These are phyloP conservation scores for Drosophila multiciliata DNA, from an alignment of 2,888 invertebrate species.

Conservation along the genomic window DNA sequence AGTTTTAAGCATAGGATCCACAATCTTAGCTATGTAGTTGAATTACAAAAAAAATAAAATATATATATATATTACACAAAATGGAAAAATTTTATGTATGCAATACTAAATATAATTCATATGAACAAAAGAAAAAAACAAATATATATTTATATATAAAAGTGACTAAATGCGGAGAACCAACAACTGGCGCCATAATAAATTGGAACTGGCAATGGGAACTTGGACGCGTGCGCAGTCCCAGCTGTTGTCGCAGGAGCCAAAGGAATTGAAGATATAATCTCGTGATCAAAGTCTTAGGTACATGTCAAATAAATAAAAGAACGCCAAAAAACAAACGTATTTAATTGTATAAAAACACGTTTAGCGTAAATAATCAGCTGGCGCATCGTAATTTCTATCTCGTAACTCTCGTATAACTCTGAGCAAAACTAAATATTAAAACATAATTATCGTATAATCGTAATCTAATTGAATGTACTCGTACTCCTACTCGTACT, in stretches of 20 bases:
- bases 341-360: slow-evolving; percentile 60
- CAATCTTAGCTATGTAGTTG: slow-evolving; percentile 39
- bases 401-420: slow-evolving; percentile 65
- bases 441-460: slow-evolving; percentile 47
- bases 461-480: slow-evolving; percentile 68
- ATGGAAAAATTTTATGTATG: slow-evolving; percentile 18
- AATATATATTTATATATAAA: slow-evolving; percentile 53
- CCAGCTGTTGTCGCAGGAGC: slow-evolving; percentile 41
- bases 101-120: slow-evolving; percentile 58
- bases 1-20: slow-evolving; percentile 58
- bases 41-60: slow-evolving; percentile 17
- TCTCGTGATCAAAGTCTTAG: slow-evolving; percentile 54
- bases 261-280: slow-evolving; percentile 36
- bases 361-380: slow-evolving; percentile 68
- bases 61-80: not conserved
- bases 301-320: slow-evolving; percentile 58
- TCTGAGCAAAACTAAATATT: slow-evolving; percentile 61
- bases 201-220: slow-evolving; percentile 27
- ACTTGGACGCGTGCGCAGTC: slow-evolving; percentile 45
- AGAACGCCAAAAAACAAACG: slow-evolving; percentile 24
- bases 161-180: slow-evolving; percentile 42
- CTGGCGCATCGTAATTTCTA: slow-evolving; percentile 68
- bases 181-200: slow-evolving; percentile 16
- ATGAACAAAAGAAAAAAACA: slow-evolving; percentile 27
- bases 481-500: slow-evolving; percentile 49